Conservation (phyloP, 2,888 invertebrate genomes). For the Odontocolon sp. region DNA sequence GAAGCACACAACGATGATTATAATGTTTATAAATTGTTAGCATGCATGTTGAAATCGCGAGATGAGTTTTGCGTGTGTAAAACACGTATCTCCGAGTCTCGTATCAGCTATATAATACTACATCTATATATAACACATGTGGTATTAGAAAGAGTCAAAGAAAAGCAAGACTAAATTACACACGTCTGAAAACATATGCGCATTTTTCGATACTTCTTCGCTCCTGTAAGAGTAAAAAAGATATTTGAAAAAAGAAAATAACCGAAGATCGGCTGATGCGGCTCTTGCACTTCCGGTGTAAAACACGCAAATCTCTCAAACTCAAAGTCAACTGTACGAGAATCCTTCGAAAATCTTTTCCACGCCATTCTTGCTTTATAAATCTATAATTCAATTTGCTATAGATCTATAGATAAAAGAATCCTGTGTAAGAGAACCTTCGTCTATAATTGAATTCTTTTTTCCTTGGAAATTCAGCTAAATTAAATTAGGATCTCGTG, state of each 20-base stretch:
- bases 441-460: constrained; percentile 11
- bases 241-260: constrained; percentile 35
- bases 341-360: constrained; percentile 26
- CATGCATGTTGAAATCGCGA: constrained; percentile 18
- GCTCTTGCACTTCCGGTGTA: constrained; percentile 53
- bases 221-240: constrained; percentile 27
- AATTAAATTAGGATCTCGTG: constrained; percentile 5
- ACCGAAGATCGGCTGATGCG: constrained; percentile 51
- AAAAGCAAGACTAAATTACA: constrained; percentile 41
- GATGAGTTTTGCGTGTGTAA: constrained; percentile 41
- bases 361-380: background rate
- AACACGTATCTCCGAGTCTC: constrained; percentile 9
- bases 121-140: no score
- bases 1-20: constrained; percentile 43
- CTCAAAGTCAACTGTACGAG: constrained; percentile 22
- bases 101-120: background rate
- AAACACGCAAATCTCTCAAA: constrained; percentile 55
- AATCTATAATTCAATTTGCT: background rate
- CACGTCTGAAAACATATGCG: constrained; percentile 32
- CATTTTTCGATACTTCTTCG: constrained; percentile 14
- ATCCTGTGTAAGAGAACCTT: background rate
- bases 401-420: background rate
- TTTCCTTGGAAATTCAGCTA: background rate
- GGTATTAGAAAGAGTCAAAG: constrained; percentile 17
- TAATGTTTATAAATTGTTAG: constrained; percentile 58